Conservation (phyloP, 2,888 invertebrate species). For the Nysson spinosus region DNA sequence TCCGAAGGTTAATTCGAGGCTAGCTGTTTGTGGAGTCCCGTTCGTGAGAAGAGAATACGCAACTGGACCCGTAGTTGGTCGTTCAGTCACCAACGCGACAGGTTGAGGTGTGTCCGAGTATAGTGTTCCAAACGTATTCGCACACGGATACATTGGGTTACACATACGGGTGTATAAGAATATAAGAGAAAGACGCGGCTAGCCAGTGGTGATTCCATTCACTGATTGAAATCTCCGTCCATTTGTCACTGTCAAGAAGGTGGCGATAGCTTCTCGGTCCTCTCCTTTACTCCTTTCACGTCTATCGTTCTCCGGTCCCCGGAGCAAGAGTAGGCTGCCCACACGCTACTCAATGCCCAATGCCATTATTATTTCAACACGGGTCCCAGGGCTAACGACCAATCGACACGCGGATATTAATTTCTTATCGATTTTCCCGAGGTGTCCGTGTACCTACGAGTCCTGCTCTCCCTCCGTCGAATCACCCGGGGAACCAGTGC, state of each 20-base stretch:
- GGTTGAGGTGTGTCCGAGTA: constrained; percentile 65
- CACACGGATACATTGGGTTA: constrained; percentile 16
- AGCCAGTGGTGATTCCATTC: constrained; percentile 81
- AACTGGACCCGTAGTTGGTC: constrained; percentile 53
- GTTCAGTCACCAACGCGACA: constrained; percentile 69
- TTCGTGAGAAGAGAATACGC: constrained; percentile 45
- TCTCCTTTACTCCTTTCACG: constrained; percentile 52
- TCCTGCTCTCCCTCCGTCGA: background rate
- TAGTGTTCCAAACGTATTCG: constrained; percentile 35
- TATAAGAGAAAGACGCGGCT: constrained; percentile 66
- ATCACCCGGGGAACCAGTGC: background rate
- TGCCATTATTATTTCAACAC: constrained; percentile 75
- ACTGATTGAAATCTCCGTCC: constrained; percentile 86
- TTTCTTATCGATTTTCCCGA: constrained; percentile 65
- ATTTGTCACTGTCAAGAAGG: constrained; percentile 87
- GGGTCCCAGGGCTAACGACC: constrained; percentile 69
- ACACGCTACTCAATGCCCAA: constrained; percentile 67
- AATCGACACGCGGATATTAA: constrained; percentile 74
- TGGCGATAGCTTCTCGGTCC: constrained; percentile 75
- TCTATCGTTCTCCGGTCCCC: constrained; percentile 47
- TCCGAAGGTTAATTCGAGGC: constrained; percentile 24
- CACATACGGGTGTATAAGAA: constrained; percentile 36
- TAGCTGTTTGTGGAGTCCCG: constrained; percentile 29
- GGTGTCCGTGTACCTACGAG: background rate
- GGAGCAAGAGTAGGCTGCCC: constrained; percentile 64